Evolutionary conservation across 53 echinoderm and acorn worm genomes (phyloP), one percentile per base, ranked within the genome.

Genomic region (Stichopus horrens): DNA sequence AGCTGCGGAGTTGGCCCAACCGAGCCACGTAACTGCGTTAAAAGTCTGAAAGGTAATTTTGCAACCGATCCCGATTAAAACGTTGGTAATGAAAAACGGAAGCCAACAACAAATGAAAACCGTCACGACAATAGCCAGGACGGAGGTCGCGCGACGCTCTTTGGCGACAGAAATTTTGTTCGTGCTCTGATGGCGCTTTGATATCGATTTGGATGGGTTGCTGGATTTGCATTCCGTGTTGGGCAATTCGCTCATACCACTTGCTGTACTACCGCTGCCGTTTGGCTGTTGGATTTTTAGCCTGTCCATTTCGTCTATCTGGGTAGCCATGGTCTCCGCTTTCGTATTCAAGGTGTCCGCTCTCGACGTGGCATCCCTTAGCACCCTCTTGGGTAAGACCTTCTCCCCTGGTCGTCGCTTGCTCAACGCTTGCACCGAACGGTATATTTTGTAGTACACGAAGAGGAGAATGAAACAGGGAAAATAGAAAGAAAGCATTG

Each of bases 31-130:
- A 23, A 99, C 99, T 21, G 92, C 87, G 37, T 96, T 92, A 71
- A 93, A 95, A 83, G 92, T 88, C 19, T 86, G 81, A 74, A 94
- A 92, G 76, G 96, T 89, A 76, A 99, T 89, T 37, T 90, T 77
- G 60, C 94, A 96, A 60, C 88, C 94, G 13, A 94, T 68, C 51
- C 96, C 96, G 20, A 96, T 94, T 57, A 96, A 90, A 73, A 99
- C 96, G 92, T 99, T 99, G 9, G 96, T 92, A 53, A 96, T 99
- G 88, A 99, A 99, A 86, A 99, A 99, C 18, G 99, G 99, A 77
- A 99, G 92, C 99, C 99, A 99, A 67, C 96, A 99, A 74, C 93
- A 91, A 7, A 99, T 96, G 88, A 99, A 99, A 63, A 94, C 90
- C 0, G 96, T 96, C 7, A 99, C 95, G 6, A 99, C 99, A 60